These are phyloP conservation scores for Pseudopleuronectes americanus DNA, from an alignment of 2,797 vertebrate genomes.

Conservation along the genomic window DNA sequence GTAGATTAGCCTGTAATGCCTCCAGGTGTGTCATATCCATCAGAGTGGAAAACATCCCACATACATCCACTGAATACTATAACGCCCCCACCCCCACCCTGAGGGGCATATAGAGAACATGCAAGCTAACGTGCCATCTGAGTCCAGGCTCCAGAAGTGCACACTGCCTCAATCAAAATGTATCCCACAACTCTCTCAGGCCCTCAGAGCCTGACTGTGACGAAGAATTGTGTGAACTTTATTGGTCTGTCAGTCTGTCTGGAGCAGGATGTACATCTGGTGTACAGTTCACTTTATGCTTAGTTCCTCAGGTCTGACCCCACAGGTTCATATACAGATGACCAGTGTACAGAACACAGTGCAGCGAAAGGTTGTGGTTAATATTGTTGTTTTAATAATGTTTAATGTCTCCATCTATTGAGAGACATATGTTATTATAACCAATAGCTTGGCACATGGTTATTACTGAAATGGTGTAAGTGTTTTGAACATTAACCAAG, in stretches of 20 bases:
- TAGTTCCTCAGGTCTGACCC: slow-evolving; percentile 14
- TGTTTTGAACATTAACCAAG: background rate
- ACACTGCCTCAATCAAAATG: slow-evolving; percentile 36
- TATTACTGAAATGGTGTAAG: background rate
- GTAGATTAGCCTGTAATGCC: slow-evolving; percentile 41
- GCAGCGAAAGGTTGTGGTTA: background rate
- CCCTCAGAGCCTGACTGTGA: slow-evolving; percentile 26
- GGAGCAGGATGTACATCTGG: slow-evolving; percentile 16
- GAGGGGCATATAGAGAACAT: slow-evolving; percentile 41
- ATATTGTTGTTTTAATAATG: background rate
- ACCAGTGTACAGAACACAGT: background rate
- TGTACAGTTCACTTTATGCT: slow-evolving; percentile 18
- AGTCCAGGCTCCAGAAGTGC: slow-evolving; percentile 64
- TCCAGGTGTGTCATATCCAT: slow-evolving; percentile 55
- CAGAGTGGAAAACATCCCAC: slow-evolving; percentile 70
- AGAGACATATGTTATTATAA: background rate
- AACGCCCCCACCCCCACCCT: slow-evolving; percentile 38
- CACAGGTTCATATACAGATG: slow-evolving; percentile 32
- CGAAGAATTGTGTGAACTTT: slow-evolving; percentile 38
- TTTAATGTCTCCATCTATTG: too few relatives aligned
- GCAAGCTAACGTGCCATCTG: slow-evolving; percentile 72
- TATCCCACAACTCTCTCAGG: slow-evolving; percentile 36
- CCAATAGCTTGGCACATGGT: background rate
- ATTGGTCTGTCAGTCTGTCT: slow-evolving; percentile 38
- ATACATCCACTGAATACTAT: slow-evolving; percentile 51